Evolutionary conservation across 2,888 invertebrate species (phyloP).

Genomic region (Lissonota sp.): DNA sequence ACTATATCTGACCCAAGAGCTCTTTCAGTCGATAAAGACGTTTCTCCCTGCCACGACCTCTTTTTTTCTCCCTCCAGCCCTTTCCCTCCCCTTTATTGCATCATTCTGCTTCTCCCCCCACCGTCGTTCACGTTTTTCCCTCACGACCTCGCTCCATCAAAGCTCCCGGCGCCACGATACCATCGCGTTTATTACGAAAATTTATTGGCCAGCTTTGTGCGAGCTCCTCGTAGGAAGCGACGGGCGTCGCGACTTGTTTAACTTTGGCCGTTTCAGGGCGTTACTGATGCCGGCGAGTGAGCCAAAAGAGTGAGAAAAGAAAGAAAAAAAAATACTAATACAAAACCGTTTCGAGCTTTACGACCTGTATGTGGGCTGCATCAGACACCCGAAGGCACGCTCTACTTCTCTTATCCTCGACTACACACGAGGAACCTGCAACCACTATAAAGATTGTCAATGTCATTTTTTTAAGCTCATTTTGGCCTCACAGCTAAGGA

Average conservation of each 20-base stretch:
- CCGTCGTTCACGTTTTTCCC: constrained; percentile 15
- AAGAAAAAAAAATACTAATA: constrained; percentile 19
- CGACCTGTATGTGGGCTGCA: constrained; percentile 43
- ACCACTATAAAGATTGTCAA: not conserved
- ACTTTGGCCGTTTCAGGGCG: constrained; percentile 28
- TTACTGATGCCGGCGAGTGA: not conserved
- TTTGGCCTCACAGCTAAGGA: not conserved
- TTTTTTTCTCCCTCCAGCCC: constrained; percentile 17
- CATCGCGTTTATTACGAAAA: constrained; percentile 61
- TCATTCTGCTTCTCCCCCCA: not conserved
- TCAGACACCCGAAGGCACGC: constrained; percentile 16
- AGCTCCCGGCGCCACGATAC: constrained; percentile 51
- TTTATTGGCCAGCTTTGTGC: constrained; percentile 59
- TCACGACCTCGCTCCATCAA: constrained; percentile 48
- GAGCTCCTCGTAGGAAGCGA: not conserved
- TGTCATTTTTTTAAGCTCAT: not conserved
- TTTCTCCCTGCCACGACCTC: constrained; percentile 37
- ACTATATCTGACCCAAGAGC: constrained; percentile 56
- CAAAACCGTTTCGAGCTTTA: constrained; percentile 41
- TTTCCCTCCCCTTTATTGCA: constrained; percentile 23
- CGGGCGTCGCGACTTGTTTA: constrained; percentile 57
- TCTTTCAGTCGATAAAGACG: constrained; percentile 53
- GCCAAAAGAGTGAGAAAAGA: constrained; percentile 16
- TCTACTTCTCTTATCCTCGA: constrained; percentile 17
- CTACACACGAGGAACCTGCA: not conserved